Evolutionary conservation across 1,140 invertebrate species (phyloP), one percentile per base, ranked within the genome.

Genomic region (Phortica variegata): DNA sequence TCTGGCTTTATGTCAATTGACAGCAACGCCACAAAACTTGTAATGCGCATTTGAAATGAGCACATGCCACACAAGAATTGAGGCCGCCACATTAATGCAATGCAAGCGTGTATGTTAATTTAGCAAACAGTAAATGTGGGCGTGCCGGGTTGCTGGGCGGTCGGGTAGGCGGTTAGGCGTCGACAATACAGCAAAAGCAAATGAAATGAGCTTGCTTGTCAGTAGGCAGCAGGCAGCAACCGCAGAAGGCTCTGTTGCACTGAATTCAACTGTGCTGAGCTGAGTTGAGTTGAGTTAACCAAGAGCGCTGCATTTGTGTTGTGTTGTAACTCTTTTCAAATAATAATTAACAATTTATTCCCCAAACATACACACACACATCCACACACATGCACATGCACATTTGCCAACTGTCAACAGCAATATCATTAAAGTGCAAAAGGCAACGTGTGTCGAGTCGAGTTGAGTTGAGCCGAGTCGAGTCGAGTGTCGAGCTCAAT

Each of bases 281-380:
- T 32, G 49, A 48, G 39, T 47, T 29, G 55, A 52, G 47, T 49
- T 42, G 47, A 43, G 54, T 54, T 57, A 58, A 51, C 55, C 49
- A 58, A 58, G 32, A 34, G 6, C n/a, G n/a, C 6, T 15, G 13
- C n/a, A n/a, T 34, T 42, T 47, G 45, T 42, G 42, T 44, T 15
- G 13, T 37, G 63, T 57, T 69, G 63, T 68, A 68, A 68, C 63
- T 68, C 63, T 68, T 68, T 68, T 68, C 63, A 68, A 68, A 68
- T 68, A 68, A 68, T 68, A 68, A 68, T 68, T 68, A 68, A 68
- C 63, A 68, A 68, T 68, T 68, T 68, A 68, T 68, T 68, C 63
- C 63, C 63, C 63, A 68, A 68, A 68, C 60, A 68, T 6, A 34
- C n/a, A n/a, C n/a, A n/a, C n/a, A n/a, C n/a, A 26, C 23, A 26